phyloP scores from a whole-genome alignment of 2,113 vertebrate species.

The Callipepla squamata region DNA sequence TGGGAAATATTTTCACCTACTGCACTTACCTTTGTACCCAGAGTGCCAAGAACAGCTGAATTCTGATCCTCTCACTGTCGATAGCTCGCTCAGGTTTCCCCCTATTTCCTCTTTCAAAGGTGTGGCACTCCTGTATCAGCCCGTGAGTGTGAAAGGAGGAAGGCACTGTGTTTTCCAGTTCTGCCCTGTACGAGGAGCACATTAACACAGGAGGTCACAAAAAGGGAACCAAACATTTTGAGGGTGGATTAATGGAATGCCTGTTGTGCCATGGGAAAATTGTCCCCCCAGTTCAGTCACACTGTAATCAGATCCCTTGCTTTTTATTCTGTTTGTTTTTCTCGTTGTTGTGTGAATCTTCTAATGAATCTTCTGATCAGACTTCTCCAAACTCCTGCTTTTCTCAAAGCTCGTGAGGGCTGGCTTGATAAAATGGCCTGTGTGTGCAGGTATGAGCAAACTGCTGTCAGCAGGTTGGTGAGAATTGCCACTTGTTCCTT shows the following conservation, averaged over 20 bases:
- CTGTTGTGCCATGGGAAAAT: neutral
- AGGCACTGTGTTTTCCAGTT: neutral
- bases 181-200: rapidly evolving
- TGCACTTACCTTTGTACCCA: neutral
- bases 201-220: neutral
- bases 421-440: neutral
- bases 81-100: neutral
- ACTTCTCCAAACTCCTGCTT: neutral
- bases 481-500: neutral
- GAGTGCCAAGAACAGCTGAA: neutral
- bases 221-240: neutral
- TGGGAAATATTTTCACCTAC: neutral
- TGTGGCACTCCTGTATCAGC: neutral
- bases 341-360: constrained; percentile 18
- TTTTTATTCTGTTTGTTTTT: neutral
- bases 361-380: neutral
- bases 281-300: neutral
- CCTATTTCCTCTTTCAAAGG: neutral
- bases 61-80: neutral
- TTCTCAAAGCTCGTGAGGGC: neutral
- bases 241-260: neutral
- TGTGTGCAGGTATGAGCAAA: neutral
- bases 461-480: neutral
- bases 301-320: neutral
- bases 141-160: neutral